phyloP scores from a whole-genome alignment of 2,888 invertebrate genomes.

The Tanytarsus gracilentus region DNA sequence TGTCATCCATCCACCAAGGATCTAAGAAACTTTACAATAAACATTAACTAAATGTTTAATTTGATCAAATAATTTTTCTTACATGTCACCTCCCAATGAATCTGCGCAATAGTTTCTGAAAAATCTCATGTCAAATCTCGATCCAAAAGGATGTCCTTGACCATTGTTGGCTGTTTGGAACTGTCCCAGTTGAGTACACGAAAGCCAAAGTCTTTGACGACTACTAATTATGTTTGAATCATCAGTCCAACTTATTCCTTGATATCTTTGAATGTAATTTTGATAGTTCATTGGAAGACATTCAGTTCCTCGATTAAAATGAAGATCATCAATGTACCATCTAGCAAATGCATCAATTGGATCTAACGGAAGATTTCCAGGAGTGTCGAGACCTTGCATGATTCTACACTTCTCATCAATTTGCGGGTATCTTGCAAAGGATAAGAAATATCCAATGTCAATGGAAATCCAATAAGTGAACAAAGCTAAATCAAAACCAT shows the following conservation, averaged over 20 bases:
- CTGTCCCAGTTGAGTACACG: neutral
- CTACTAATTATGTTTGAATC: neutral
- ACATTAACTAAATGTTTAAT: neutral
- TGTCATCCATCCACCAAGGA: neutral
- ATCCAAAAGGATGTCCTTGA: conserved; percentile 14
- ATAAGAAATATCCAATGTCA: conserved; percentile 6
- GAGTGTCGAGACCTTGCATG: neutral
- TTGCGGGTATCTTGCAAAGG: neutral
- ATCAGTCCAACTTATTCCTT: neutral
- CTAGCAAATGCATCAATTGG: conserved; percentile 18
- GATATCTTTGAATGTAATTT: neutral
- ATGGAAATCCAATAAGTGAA: neutral
- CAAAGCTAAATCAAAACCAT: neutral
- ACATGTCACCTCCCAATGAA: conserved; percentile 11
- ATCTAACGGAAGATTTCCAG: neutral
- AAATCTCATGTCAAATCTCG: conserved; percentile 7
- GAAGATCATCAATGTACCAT: conserved; percentile 23
- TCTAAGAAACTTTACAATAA: neutral
- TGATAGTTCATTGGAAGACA: neutral
- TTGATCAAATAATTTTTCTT: neutral
- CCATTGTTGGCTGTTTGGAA: conserved; percentile 8
- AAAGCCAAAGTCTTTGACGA: conserved; percentile 9
- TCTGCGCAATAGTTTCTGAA: conserved; percentile 3
- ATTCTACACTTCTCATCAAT: conserved; percentile 20
- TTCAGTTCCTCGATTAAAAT: neutral